phyloP scores from a whole-genome alignment of 1,140 invertebrate species.

The Drosophila parabipectinata region DNA sequence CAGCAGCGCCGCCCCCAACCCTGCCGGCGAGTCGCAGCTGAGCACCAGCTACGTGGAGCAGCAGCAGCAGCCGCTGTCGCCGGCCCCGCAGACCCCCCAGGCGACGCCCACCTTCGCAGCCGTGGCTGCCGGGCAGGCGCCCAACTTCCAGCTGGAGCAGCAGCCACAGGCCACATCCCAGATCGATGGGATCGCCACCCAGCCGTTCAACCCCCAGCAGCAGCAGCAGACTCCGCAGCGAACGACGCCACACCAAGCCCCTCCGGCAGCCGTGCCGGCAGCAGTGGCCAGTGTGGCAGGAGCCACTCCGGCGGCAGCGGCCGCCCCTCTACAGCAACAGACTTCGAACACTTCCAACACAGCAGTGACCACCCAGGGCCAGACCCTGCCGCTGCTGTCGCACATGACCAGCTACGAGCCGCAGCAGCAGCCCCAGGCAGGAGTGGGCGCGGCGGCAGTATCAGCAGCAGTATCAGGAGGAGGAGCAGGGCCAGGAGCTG shows the following conservation, averaged over 20 bases:
- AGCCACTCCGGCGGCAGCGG: constrained; percentile 2
- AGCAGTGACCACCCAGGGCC: constrained; percentile 52
- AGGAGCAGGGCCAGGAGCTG: constrained; percentile 28
- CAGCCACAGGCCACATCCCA: constrained; percentile 64
- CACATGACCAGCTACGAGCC: constrained; percentile 75
- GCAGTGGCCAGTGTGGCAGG: constrained; percentile 14
- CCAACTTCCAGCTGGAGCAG: constrained; percentile 55
- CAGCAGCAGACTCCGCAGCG: constrained; percentile 43
- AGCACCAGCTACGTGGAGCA: constrained; percentile 62
- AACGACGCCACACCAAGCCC: constrained; percentile 45
- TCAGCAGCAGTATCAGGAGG: constrained; percentile 26
- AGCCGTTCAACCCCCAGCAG: constrained; percentile 45
- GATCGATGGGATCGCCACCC: constrained; percentile 56
- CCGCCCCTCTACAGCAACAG: constrained; percentile 32
- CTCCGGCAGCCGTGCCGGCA: constrained; percentile 11
- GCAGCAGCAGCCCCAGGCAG: constrained; percentile 23
- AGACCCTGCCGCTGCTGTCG: constrained; percentile 72
- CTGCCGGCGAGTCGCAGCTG: constrained; percentile 44
- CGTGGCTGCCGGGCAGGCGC: constrained; percentile 58
- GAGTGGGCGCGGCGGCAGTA: constrained; percentile 18
- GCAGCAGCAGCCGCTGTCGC: constrained; percentile 59
- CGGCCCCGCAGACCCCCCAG: constrained; percentile 51
- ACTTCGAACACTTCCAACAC: constrained; percentile 59
- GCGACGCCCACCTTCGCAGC: constrained; percentile 58
- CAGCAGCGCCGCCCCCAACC: constrained; percentile 23